Evolutionary conservation across 2,113 vertebrate species (phyloP), one percentile per base, ranked within the genome.

Genomic region (Seriola quinqueradiata): DNA sequence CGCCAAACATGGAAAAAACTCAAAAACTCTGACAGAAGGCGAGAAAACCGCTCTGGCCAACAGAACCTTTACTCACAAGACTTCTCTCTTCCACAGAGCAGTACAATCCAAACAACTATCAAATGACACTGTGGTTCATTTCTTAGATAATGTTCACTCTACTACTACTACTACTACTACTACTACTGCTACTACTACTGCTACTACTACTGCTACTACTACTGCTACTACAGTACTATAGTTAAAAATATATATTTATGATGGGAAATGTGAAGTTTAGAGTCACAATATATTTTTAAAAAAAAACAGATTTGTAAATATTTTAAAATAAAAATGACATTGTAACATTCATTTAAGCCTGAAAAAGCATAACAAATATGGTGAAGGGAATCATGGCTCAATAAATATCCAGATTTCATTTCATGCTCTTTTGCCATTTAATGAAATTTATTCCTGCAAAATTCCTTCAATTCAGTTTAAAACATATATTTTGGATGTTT

Each of bases 401-500:
- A 71, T 9, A 8, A 52, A 28, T 54, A 59, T 60, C 59, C 13
- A 28, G 9, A 72, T 70, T 70, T 9, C 9, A 42, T 64, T n/a
- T 65, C 64, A 78, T 11, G 36, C 68, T 81, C 69, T 19, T 3
- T 19, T 80, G 16, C 59, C 40, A 40, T 60, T 71, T 55, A 8
- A 75, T 70, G 21, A 71, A 34, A 82, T 52, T 13, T 63, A 80
- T 83, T 79, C n/a, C 79, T 70, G 11, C 4, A 38, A 72, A 77
- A 68, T 23, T 19, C 36, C 38, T 50, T 54, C 2, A 55, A 34
- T 86, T 65, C 5, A 61, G 36, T 60, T 28, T 40, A 40, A 61
- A 74, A 54, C 23, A 57, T 25, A 40, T 4, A 54, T 13, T 83
- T 61, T 59, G 57, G 10, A 46, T 11, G 32, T 60, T 32, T 42